These are phyloP conservation scores for Phyllopteryx taeniolatus DNA, from an alignment of 2,113 vertebrate genomes.

Conservation along the genomic window DNA sequence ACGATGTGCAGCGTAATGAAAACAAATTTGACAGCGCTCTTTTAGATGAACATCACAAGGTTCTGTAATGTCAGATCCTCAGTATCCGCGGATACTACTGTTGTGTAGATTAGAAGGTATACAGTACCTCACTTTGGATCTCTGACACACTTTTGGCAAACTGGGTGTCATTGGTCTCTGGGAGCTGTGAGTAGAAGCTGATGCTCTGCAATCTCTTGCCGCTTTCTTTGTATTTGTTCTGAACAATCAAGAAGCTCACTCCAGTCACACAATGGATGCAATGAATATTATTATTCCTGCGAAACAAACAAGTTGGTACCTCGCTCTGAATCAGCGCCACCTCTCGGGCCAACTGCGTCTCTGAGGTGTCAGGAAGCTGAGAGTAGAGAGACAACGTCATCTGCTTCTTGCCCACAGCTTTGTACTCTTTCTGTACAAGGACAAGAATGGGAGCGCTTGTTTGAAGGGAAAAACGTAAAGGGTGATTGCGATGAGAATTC, in stretches of 20 bases:
- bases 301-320: slow-evolving; percentile 14
- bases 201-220: slow-evolving; percentile 30
- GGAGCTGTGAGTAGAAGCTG: slow-evolving; percentile 48
- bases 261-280: not conserved
- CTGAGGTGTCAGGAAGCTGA: slow-evolving; percentile 81
- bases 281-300: not conserved
- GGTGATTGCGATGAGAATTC: not conserved
- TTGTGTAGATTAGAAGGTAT: not conserved
- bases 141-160: slow-evolving; percentile 45
- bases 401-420: slow-evolving; percentile 73
- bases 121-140: slow-evolving; percentile 55
- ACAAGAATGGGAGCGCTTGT: not conserved
- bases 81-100: not conserved
- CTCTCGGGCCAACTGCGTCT: slow-evolving; percentile 82
- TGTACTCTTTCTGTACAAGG: slow-evolving; percentile 69
- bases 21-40: too few relatives aligned
- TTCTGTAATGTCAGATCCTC: not conserved
- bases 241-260: not conserved
- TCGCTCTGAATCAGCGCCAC: slow-evolving; percentile 47
- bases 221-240: slow-evolving; percentile 84
- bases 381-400: slow-evolving; percentile 78
- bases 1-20: too few relatives aligned
- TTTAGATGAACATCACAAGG: not conserved
- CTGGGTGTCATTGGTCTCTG: slow-evolving; percentile 49
- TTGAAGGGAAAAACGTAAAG: not conserved